Conservation (phyloP, 2,797 vertebrate genomes). For the Notoglanidium macrostoma region DNA sequence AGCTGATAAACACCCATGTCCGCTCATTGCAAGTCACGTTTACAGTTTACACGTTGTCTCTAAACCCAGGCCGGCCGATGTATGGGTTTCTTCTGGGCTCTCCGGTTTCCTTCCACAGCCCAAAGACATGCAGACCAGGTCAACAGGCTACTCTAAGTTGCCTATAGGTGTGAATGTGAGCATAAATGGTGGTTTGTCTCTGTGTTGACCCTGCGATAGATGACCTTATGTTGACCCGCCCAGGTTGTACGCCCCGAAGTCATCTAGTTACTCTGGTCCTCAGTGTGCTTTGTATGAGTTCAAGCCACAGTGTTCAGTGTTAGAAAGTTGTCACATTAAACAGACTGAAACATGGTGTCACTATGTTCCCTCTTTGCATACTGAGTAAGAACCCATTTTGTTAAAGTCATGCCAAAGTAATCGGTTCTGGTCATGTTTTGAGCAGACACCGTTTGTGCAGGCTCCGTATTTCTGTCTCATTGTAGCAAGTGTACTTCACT, state of each 20-base stretch:
- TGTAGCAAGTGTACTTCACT: slow-evolving; percentile 10
- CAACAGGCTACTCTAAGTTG: too few species aligned
- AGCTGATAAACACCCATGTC: not conserved
- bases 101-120: too few species aligned
- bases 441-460: not conserved
- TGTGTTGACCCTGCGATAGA: too few species aligned
- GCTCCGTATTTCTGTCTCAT: slow-evolving; percentile 6
- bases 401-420: not conserved
- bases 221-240: too few species aligned
- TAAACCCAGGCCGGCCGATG: not conserved
- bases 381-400: not conserved
- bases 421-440: not conserved
- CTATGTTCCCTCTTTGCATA: not conserved
- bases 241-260: too few species aligned
- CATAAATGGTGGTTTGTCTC: too few species aligned
- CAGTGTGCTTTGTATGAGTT: not conserved
- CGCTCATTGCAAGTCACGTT: not conserved
- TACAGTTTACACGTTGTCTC: not conserved
- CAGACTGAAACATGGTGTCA: not conserved
- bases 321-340: not conserved
- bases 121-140: too few species aligned
- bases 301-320: not conserved
- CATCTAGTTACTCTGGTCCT: not conserved
- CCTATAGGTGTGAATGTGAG: too few species aligned
- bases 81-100: too few species aligned